These are phyloP conservation scores for Menidia beryllina DNA, from an alignment of 2,113 vertebrate species.

Conservation along the genomic window DNA sequence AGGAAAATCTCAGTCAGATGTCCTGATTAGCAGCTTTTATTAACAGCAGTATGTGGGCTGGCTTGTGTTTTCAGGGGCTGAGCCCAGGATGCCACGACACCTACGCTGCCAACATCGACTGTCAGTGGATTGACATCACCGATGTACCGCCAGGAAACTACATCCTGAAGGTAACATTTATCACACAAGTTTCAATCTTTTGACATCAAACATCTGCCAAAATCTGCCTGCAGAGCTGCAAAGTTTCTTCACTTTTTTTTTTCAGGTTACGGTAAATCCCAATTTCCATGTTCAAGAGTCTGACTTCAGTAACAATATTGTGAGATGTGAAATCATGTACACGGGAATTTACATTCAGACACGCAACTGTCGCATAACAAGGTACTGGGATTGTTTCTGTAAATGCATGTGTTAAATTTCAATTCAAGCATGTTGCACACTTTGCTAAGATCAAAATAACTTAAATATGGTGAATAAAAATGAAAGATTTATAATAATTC, in stretches of 20 bases:
- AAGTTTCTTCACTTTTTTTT: background rate
- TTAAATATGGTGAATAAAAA: background rate
- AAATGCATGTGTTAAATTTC: background rate
- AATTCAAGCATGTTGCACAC: background rate
- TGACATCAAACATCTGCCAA: background rate
- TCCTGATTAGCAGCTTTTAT: background rate
- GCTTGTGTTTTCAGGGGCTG: slow-evolving; percentile 79
- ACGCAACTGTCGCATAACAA: slow-evolving; percentile 82
- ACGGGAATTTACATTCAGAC: slow-evolving; percentile 85
- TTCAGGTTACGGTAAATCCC: slow-evolving; percentile 86
- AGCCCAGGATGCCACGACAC: slow-evolving; percentile 88
- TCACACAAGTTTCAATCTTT: background rate
- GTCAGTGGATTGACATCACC: slow-evolving; percentile 90
- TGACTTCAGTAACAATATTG: slow-evolving; percentile 86
- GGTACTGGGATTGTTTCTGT: slow-evolving; percentile 68
- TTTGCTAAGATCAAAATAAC: background rate
- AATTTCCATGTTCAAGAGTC: slow-evolving; percentile 82
- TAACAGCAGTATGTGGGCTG: background rate
- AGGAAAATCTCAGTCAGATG: slow-evolving; percentile 28
- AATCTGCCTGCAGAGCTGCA: background rate
- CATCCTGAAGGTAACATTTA: slow-evolving; percentile 80
- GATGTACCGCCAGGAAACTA: slow-evolving; percentile 87
- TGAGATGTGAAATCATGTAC: slow-evolving; percentile 85
- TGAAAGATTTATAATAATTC: background rate
- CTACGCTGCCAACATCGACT: slow-evolving; percentile 89